A percentile compares a stretch with the other conserved stretches of the same genome.
phyloP scores from a whole-genome alignment of 37 sponge, comb jelly and placozoan genomes.

The Geodia barretti region DNA sequence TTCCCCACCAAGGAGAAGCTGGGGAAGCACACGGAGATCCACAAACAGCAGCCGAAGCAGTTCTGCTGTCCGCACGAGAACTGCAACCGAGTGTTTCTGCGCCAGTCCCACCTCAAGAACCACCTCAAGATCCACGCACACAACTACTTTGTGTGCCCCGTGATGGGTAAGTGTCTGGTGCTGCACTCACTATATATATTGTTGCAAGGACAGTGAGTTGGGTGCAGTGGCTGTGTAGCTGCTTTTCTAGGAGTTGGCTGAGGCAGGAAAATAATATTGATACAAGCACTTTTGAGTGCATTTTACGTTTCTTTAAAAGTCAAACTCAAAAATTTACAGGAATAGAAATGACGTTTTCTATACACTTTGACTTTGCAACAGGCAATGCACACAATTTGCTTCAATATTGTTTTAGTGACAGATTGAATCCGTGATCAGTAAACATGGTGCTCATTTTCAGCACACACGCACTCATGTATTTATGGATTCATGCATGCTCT shows the following conservation, averaged over 20 bases:
- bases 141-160: slow-evolving; percentile 57
- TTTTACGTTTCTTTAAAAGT: too few relatives aligned
- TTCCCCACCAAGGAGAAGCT: slow-evolving; percentile 49
- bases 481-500: too few relatives aligned
- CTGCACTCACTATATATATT: too few relatives aligned
- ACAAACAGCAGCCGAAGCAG: slow-evolving; percentile 40
- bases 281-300: too few relatives aligned
- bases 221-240: background rate
- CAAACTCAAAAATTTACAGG: too few relatives aligned
- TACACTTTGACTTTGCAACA: too few relatives aligned
- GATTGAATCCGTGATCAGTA: too few relatives aligned
- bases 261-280: background rate
- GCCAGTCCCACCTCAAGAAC: slow-evolving; percentile 62
- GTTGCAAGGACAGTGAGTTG: background rate
- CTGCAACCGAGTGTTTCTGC: slow-evolving; percentile 61
- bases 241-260: background rate
- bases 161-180: slow-evolving; percentile 38
- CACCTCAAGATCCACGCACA: slow-evolving; percentile 68
- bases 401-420: too few relatives aligned
- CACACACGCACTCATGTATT: too few relatives aligned
- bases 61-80: slow-evolving; percentile 56
- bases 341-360: too few relatives aligned
- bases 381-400: too few relatives aligned
- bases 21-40: slow-evolving; percentile 29
- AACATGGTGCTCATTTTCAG: too few relatives aligned